A percentile compares a stretch with the other conserved stretches of the same genome.
Conservation (phyloP, 2,888 invertebrate species). For the Sphaeridia pumilis region DNA sequence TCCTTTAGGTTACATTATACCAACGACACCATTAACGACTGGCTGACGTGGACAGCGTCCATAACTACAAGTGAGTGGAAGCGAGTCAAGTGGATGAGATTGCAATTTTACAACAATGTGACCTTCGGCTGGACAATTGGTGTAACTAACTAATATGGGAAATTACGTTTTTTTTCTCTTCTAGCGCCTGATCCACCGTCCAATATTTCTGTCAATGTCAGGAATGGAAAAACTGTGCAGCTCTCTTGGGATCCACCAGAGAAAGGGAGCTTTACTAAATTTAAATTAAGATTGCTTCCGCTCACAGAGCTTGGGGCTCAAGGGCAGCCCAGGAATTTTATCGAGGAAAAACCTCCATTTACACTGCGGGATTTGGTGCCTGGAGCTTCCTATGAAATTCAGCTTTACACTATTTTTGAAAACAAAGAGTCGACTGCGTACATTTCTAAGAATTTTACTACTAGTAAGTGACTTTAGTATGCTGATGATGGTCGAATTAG, state of each 20-base stretch:
- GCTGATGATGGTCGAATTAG: no score
- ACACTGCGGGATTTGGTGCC: constrained; percentile 70
- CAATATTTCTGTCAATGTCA: constrained; percentile 68
- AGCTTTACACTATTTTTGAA: constrained; percentile 79
- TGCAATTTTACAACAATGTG: no score
- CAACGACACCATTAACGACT: constrained; percentile 69
- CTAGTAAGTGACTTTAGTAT: constrained; percentile 54
- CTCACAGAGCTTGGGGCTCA: constrained; percentile 50
- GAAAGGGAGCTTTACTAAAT: constrained; percentile 72
- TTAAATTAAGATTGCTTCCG: constrained; percentile 58
- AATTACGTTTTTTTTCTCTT: constrained; percentile 33
- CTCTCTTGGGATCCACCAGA: constrained; percentile 78
- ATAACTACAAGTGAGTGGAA: constrained; percentile 73
- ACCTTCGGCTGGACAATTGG: background rate
- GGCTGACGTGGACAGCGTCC: constrained; percentile 81
- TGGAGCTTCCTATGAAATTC: constrained; percentile 84
- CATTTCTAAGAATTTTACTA: constrained; percentile 82
- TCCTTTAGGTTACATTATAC: constrained; percentile 86
- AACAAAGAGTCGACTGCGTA: constrained; percentile 83
- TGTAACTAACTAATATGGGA: background rate
- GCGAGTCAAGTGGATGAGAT: no score
- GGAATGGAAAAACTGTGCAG: constrained; percentile 71
- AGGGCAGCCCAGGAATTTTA: constrained; percentile 48
- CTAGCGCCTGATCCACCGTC: constrained; percentile 83
- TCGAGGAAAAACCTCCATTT: constrained; percentile 57